Percentiles rank a stretch among this genome's conserved stretches.
Evolutionary conservation across 2,113 vertebrate genomes (phyloP).

Genomic region (Guaruba guarouba): DNA sequence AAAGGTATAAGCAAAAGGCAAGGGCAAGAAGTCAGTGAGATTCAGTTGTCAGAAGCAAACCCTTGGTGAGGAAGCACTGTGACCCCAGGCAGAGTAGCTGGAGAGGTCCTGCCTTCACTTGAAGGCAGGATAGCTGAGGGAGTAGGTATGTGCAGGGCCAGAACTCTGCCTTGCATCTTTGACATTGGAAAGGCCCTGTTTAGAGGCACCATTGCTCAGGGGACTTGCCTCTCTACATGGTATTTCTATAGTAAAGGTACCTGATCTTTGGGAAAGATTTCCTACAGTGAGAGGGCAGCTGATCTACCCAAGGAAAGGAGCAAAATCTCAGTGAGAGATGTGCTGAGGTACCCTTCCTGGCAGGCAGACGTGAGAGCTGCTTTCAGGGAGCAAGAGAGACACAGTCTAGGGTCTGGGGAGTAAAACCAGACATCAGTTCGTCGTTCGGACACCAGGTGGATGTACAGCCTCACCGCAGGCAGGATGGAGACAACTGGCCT

Average conservation of each 20-base stretch:
- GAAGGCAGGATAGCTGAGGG: not conserved
- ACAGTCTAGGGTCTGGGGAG: not conserved
- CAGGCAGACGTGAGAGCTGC: accelerated
- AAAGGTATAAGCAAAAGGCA: not conserved
- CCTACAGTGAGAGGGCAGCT: not conserved
- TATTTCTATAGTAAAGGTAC: not conserved
- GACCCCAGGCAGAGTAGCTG: not conserved
- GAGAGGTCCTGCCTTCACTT: accelerated
- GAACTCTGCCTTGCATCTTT: not conserved
- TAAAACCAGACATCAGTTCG: not conserved
- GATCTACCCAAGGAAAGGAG: not conserved
- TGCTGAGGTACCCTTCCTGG: not conserved
- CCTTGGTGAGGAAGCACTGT: not conserved
- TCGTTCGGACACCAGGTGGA: constrained; percentile 4
- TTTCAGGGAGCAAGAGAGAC: not conserved
- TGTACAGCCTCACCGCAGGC: not conserved
- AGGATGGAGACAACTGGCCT: accelerated
- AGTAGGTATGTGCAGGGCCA: not conserved
- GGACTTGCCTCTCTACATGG: not conserved
- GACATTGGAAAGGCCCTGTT: not conserved
- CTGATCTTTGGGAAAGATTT: not conserved
- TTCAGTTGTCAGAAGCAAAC: not conserved
- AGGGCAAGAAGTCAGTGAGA: not conserved
- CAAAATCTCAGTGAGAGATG: not conserved
- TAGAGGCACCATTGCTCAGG: not conserved